phyloP scores from a whole-genome alignment of 2,888 invertebrate genomes.

The Strigamia maritima region DNA sequence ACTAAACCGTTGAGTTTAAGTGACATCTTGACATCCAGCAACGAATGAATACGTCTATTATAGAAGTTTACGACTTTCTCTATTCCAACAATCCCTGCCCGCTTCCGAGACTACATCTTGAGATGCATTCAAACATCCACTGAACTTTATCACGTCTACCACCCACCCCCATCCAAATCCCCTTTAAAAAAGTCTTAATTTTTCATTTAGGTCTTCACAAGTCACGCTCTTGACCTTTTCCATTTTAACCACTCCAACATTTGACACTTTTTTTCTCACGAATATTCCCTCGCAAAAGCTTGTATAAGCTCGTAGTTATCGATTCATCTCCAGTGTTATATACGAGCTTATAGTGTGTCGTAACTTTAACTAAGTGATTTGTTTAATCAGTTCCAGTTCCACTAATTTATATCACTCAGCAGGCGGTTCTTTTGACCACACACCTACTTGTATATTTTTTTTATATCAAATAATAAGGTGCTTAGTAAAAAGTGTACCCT shows the following conservation, averaged over 20 bases:
- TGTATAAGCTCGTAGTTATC: background rate
- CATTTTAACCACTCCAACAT: background rate
- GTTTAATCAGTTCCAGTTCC: conserved; percentile 32
- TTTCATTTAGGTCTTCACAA: background rate
- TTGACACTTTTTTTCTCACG: background rate
- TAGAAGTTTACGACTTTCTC: conserved; percentile 18
- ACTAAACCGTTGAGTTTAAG: conserved; percentile 6
- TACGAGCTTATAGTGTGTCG: background rate
- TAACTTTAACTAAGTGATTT: conserved; percentile 34
- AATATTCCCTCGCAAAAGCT: background rate
- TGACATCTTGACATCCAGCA: conserved; percentile 1
- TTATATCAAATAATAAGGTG: background rate
- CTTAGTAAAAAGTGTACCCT: background rate
- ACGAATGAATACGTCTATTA: conserved; percentile 29
- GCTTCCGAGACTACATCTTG: conserved; percentile 8
- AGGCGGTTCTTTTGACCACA: conserved; percentile 7
- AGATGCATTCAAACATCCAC: conserved; percentile 27
- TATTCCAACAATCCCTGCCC: conserved; percentile 2
- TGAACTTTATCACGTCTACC: background rate
- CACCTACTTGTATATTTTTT: background rate
- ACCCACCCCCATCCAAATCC: background rate
- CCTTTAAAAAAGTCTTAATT: background rate
- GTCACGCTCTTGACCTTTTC: background rate
- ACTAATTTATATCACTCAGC: background rate
- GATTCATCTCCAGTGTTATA: background rate